Evolutionary conservation across 2,888 invertebrate genomes (phyloP).

Genomic region (Gastracanthus pulcherrimus): DNA sequence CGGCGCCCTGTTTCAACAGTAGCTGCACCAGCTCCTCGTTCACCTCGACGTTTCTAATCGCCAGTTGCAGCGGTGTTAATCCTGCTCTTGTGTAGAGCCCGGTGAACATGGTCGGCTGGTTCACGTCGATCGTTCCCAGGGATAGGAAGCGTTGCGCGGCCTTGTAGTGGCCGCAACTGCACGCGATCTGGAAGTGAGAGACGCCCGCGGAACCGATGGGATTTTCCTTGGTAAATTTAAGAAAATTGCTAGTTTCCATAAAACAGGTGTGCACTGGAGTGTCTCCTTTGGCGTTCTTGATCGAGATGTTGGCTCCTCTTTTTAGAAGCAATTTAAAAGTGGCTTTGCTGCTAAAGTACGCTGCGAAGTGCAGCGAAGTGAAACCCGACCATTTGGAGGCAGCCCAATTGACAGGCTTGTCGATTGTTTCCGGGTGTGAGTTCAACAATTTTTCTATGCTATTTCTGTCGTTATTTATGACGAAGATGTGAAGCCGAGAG

Average conservation of each 20-base stretch:
- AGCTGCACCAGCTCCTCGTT: not conserved
- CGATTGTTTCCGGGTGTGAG: not conserved
- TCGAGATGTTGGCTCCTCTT: not conserved
- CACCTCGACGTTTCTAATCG: not conserved
- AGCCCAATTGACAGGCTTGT: constrained; percentile 1
- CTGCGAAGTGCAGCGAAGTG: constrained; percentile 16
- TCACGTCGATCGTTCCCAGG: constrained; percentile 11
- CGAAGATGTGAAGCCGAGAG: not conserved
- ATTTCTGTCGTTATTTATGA: not conserved
- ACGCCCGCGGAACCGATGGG: constrained; percentile 18
- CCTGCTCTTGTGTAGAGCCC: not conserved
- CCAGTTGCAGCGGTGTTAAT: constrained; percentile 10
- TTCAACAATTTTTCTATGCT: not conserved
- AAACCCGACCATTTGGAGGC: constrained; percentile 17
- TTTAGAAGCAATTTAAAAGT: not conserved
- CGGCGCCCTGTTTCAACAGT: not conserved
- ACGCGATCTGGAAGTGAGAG: constrained; percentile 26
- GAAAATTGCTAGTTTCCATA: too few species aligned
- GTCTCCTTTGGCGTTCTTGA: constrained; percentile 7
- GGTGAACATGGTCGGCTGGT: constrained; percentile 18
- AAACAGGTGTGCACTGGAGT: constrained; percentile 15
- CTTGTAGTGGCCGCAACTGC: not conserved
- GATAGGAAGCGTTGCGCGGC: constrained; percentile 5
- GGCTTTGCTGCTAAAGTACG: constrained; percentile 11
- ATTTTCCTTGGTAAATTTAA: not conserved